Conservation (phyloP, 92 coral and sea anemone species). For the Epizoanthus stellaris region DNA sequence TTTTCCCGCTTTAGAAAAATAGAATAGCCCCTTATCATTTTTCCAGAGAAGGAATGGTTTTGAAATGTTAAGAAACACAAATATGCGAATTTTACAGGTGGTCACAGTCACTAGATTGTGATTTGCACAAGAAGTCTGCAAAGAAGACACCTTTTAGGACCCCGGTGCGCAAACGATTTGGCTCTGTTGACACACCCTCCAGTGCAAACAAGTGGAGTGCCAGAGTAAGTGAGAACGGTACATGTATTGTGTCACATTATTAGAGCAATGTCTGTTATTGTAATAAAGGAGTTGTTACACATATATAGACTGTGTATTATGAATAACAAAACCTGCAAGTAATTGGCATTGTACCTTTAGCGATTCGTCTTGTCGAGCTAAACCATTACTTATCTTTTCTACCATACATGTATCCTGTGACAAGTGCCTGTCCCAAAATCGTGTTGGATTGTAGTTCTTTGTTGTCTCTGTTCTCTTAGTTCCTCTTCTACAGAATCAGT, state of each 20-base stretch:
- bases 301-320: no score
- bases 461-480: no score
- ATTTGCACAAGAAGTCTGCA: conserved; percentile 84
- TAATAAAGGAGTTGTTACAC: no score
- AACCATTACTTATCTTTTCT: background rate
- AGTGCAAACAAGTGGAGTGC: conserved; percentile 90
- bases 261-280: background rate
- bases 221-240: conserved; percentile 39
- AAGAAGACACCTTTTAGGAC: conserved; percentile 78
- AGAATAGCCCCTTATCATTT: background rate
- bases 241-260: background rate
- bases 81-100: conserved; percentile 41
- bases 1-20: background rate
- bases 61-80: background rate
- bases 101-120: conserved; percentile 89
- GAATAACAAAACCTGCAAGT: no score
- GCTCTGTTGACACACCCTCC: conserved; percentile 84
- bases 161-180: conserved; percentile 73
- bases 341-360: background rate
- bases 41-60: background rate
- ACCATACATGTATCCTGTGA: no score
- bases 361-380: background rate
- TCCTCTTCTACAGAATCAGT: no score
- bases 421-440: no score
- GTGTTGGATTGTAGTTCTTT: no score